Conservation (phyloP, 2,888 invertebrate genomes). For the Hirtodrosophila duncani region DNA sequence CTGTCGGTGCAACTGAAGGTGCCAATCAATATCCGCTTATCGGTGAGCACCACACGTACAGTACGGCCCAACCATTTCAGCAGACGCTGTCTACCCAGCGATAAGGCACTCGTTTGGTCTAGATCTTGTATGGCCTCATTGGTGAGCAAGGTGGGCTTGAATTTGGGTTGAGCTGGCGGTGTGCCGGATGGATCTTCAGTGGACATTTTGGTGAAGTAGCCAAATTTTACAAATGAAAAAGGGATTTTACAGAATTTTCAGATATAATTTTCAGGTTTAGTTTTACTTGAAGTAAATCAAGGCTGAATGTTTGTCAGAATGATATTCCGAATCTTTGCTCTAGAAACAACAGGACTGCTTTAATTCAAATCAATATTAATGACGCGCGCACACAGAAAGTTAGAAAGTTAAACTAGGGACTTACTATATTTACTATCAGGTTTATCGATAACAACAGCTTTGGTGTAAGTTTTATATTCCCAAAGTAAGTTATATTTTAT, state of each 20-base stretch:
- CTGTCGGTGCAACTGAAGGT: conserved; percentile 49
- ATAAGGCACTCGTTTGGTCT: not conserved
- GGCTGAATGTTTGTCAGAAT: not conserved
- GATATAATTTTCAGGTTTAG: not conserved
- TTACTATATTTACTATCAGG: too few relatives aligned
- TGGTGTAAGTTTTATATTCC: too few relatives aligned
- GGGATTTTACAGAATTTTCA: too few relatives aligned
- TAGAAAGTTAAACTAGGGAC: too few relatives aligned
- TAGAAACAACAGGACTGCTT: too few relatives aligned
- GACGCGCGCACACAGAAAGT: too few relatives aligned
- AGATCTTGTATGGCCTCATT: conserved; percentile 4
- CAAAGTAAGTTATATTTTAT: too few relatives aligned
- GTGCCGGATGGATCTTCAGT: not conserved
- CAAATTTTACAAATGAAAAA: not conserved
- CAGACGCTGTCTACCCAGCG: conserved; percentile 12
- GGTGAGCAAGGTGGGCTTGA: conserved; percentile 10
- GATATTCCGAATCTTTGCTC: too few relatives aligned
- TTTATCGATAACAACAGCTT: too few relatives aligned
- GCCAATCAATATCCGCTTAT: conserved; percentile 25
- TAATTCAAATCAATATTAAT: too few relatives aligned
- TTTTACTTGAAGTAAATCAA: not conserved
- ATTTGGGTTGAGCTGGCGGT: not conserved
- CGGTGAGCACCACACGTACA: conserved; percentile 33
- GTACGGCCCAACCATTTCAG: conserved; percentile 36
- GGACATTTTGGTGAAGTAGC: conserved; percentile 11